Conservation (phyloP, 2,797 vertebrate genomes). For the Siniperca scherzeri region DNA sequence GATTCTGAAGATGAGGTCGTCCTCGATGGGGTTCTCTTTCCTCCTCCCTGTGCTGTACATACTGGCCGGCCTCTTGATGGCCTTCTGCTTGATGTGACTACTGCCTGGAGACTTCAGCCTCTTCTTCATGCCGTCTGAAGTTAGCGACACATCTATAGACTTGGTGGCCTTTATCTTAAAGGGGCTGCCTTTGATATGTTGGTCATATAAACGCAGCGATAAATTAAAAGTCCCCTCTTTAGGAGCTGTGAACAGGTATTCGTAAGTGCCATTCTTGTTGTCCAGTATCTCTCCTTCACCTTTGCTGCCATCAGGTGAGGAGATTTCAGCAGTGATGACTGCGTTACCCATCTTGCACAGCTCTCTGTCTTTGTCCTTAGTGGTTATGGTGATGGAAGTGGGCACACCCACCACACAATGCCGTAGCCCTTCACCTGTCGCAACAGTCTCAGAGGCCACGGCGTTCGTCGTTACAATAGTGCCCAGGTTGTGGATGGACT, state of each 20-base stretch:
- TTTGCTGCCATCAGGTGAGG: conserved; percentile 88
- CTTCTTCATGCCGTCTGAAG: conserved; percentile 91
- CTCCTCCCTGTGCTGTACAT: conserved; percentile 97
- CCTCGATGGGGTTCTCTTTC: conserved; percentile 97
- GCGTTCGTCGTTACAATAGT: conserved; percentile 95
- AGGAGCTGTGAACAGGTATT: conserved; percentile 92
- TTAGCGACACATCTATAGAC: conserved; percentile 89
- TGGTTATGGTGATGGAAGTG: conserved; percentile 93
- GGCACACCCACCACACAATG: conserved; percentile 93
- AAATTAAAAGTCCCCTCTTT: conserved; percentile 94
- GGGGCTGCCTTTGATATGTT: conserved; percentile 96
- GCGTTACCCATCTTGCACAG: conserved; percentile 96
- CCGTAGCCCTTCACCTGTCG: conserved; percentile 93
- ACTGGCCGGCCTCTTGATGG: conserved; percentile 94
- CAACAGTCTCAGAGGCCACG: conserved; percentile 94
- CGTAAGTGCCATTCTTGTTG: conserved; percentile 98
- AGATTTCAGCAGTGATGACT: conserved; percentile 91
- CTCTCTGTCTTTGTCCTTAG: conserved; percentile 96
- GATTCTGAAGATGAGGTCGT: conserved; percentile 95
- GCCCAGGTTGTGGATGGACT: conserved; percentile 97
- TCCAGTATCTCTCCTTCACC: conserved; percentile 92
- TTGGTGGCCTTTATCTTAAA: conserved; percentile 94
- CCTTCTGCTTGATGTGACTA: conserved; percentile 94
- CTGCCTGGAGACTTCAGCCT: conserved; percentile 95
- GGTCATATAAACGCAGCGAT: conserved; percentile 93